phyloP scores from a whole-genome alignment of 2,888 invertebrate genomes.

The Amphipoea oculea region DNA sequence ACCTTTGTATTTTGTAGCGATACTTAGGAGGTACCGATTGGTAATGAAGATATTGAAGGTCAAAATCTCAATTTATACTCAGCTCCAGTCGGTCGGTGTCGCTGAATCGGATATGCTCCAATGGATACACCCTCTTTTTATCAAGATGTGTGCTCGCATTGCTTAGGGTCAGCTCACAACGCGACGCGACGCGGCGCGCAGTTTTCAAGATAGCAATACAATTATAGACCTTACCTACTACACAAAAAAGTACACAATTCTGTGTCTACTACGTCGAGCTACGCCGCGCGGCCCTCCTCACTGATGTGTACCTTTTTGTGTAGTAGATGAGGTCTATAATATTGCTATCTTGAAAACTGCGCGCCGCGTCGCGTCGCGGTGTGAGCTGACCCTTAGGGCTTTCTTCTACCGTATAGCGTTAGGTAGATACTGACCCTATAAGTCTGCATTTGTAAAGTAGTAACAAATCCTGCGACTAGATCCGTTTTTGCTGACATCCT shows the following conservation, averaged over 20 bases:
- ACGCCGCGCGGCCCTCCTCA: too few species aligned
- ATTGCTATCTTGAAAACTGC: too few species aligned
- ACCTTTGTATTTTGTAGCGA: too few species aligned
- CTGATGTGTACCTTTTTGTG: too few species aligned
- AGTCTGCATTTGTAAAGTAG: constrained; percentile 5
- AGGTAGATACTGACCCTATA: constrained; percentile 1
- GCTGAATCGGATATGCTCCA: not conserved
- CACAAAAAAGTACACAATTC: too few species aligned
- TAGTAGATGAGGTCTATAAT: too few species aligned
- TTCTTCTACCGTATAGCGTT: not conserved
- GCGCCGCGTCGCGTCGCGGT: too few species aligned
- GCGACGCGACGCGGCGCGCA: too few species aligned
- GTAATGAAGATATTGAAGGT: not conserved
- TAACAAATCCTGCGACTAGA: not conserved
- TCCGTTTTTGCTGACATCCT: not conserved
- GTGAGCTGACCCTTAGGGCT: not conserved
- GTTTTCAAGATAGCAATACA: too few species aligned
- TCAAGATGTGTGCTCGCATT: not conserved
- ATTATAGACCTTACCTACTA: too few species aligned
- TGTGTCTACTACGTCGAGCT: too few species aligned
- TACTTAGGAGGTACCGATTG: not conserved
- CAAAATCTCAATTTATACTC: not conserved
- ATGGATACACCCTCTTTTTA: not conserved
- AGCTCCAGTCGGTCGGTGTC: not conserved
- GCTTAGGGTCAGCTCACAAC: too few species aligned